These are phyloP conservation scores for Drosophila subsilvestris DNA, from an alignment of 2,888 invertebrate species.

Conservation along the genomic window DNA sequence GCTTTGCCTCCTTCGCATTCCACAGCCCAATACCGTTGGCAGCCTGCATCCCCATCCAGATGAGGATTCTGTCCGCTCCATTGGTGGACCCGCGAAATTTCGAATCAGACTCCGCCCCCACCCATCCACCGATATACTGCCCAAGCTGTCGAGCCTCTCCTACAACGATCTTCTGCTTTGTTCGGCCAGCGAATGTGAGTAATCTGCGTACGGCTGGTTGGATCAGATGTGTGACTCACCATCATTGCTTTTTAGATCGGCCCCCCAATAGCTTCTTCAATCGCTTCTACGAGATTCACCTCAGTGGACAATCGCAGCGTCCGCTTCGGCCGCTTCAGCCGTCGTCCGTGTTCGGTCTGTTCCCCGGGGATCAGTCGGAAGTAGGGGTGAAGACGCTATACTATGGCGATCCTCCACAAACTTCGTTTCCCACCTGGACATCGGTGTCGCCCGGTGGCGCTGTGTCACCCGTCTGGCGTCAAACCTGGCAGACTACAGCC, in stretches of 20 bases:
- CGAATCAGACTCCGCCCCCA: conserved; percentile 51
- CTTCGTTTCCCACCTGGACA: not conserved
- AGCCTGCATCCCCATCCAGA: conserved; percentile 56
- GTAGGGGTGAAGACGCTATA: conserved; percentile 35
- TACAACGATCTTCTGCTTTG: conserved; percentile 53
- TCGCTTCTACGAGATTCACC: conserved; percentile 49
- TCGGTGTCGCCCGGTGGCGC: not conserved
- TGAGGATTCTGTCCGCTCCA: conserved; percentile 17
- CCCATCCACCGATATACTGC: conserved; percentile 34
- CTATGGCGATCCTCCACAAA: conserved; percentile 10
- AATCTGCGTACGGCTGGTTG: not conserved
- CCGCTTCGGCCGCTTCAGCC: not conserved
- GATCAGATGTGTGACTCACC: not conserved
- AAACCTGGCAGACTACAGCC: not conserved
- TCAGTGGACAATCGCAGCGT: not conserved
- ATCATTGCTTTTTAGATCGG: conserved; percentile 40
- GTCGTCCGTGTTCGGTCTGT: not conserved
- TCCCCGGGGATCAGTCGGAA: conserved; percentile 14
- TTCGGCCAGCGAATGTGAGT: conserved; percentile 61
- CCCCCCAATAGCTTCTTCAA: conserved; percentile 46
- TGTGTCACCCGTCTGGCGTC: not conserved
- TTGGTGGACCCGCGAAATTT: conserved; percentile 34
- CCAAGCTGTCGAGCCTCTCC: conserved; percentile 52
- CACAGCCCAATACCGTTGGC: conserved; percentile 55
- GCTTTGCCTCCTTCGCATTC: conserved; percentile 10